phyloP scores from a whole-genome alignment of 1,140 invertebrate genomes.

The Drosophila mojavensis region DNA sequence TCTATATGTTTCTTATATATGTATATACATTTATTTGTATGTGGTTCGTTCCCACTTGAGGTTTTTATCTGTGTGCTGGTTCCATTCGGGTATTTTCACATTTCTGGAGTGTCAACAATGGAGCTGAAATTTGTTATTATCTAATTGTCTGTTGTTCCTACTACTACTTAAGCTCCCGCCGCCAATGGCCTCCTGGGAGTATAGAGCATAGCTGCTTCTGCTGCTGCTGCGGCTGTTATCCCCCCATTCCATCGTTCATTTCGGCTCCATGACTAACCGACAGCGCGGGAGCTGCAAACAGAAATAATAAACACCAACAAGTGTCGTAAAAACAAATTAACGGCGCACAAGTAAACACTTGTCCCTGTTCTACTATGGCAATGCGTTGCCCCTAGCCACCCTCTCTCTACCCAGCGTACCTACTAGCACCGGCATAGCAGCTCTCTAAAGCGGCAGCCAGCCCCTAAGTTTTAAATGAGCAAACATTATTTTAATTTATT shows the following conservation, averaged over 20 bases:
- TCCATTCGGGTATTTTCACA: conserved; percentile 7
- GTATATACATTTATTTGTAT: neutral
- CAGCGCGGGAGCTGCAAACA: conserved; percentile 54
- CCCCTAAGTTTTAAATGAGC: conserved; percentile 62
- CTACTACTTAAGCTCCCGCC: conserved; percentile 22
- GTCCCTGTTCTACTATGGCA: conserved; percentile 13
- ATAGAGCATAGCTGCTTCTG: neutral
- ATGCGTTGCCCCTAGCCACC: too few species aligned
- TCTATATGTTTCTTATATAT: neutral
- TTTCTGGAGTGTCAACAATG: conserved; percentile 42
- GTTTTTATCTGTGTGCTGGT: conserved; percentile 32
- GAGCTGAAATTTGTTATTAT: conserved; percentile 51
- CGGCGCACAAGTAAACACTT: conserved; percentile 62
- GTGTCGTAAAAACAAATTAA: conserved; percentile 68
- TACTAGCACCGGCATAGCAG: neutral
- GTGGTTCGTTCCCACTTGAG: neutral
- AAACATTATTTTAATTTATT: conserved; percentile 68
- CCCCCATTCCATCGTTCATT: neutral
- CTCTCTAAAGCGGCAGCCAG: conserved; percentile 10
- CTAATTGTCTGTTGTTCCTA: conserved; percentile 45
- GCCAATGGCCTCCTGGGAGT: conserved; percentile 16
- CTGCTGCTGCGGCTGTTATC: too few species aligned
- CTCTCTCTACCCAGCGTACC: neutral
- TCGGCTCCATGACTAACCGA: conserved; percentile 40
- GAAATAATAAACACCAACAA: conserved; percentile 67